Evolutionary conservation across 2,888 invertebrate species (phyloP).

Genomic region (Aphidius colemani): DNA sequence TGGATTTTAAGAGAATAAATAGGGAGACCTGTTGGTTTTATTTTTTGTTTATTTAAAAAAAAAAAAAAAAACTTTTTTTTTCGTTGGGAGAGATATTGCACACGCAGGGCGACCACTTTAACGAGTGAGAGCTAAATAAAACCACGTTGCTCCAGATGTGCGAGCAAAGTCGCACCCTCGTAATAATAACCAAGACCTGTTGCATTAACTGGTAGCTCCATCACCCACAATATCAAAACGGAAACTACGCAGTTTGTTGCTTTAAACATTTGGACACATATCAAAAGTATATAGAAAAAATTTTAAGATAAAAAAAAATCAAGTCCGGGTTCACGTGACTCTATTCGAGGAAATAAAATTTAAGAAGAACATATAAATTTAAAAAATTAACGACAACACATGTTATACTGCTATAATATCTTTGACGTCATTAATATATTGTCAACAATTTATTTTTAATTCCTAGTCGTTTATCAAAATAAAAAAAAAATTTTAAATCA

Average conservation of each 20-base stretch:
- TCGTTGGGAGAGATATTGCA: too few species aligned
- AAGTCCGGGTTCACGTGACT: slow-evolving; percentile 14
- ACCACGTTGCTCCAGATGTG: background rate
- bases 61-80: too few species aligned
- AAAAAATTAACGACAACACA: slow-evolving; percentile 19
- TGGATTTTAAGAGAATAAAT: background rate
- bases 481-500: too few species aligned
- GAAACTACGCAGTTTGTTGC: slow-evolving; percentile 17
- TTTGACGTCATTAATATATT: too few species aligned
- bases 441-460: too few species aligned
- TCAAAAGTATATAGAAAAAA: background rate
- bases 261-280: background rate
- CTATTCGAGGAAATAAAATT: slow-evolving; percentile 17
- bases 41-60: background rate
- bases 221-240: slow-evolving; percentile 25
- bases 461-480: too few species aligned
- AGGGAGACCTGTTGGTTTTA: slow-evolving; percentile 16
- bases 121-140: background rate
- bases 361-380: slow-evolving; percentile 8
- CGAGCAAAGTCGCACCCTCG: background rate
- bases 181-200: slow-evolving; percentile 21
- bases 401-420: background rate
- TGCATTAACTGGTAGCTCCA: slow-evolving; percentile 11
- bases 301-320: slow-evolving; percentile 17
- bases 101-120: slow-evolving; percentile 6